A percentile compares a stretch with the other conserved stretches of the same genome.
These are phyloP conservation scores for Exephanes ischioxanthus DNA, from an alignment of 2,888 invertebrate genomes.

Conservation along the genomic window DNA sequence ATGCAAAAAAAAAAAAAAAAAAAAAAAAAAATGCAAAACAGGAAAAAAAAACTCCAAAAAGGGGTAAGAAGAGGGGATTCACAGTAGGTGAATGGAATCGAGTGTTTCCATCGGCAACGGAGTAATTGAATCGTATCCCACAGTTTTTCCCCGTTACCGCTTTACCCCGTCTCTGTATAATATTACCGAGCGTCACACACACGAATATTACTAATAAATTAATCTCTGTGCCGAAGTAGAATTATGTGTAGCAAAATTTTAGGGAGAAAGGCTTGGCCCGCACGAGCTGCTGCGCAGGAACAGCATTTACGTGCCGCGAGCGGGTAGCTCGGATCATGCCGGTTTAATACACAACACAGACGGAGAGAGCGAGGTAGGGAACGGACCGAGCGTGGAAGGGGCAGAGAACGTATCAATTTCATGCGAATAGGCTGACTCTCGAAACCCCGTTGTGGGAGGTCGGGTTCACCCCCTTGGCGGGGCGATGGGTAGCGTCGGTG, in stretches of 20 bases:
- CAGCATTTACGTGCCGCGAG: constrained; percentile 74
- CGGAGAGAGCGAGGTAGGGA: constrained; percentile 26
- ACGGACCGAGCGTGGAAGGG: constrained; percentile 60
- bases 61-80: constrained; percentile 30
- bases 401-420: constrained; percentile 82
- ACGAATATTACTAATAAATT: not conserved
- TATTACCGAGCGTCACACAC: constrained; percentile 1
- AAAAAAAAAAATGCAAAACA: constrained; percentile 35
- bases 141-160: constrained; percentile 17
- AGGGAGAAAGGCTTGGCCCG: not conserved
- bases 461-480: constrained; percentile 51
- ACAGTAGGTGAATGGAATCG: constrained; percentile 13
- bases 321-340: constrained; percentile 74
- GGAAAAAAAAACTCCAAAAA: constrained; percentile 13
- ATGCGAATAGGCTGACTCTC: constrained; percentile 76
- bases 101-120: constrained; percentile 27
- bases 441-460: constrained; percentile 75
- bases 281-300: constrained; percentile 57
- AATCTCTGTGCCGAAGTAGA: not conserved
- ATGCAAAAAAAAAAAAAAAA: constrained; percentile 30
- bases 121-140: constrained; percentile 54
- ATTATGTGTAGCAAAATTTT: constrained; percentile 1
- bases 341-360: constrained; percentile 74
- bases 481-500: constrained; percentile 51
- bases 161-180: not conserved